These are phyloP conservation scores for Nasonia longicornis DNA, from an alignment of 1,140 invertebrate genomes.

Conservation along the genomic window DNA sequence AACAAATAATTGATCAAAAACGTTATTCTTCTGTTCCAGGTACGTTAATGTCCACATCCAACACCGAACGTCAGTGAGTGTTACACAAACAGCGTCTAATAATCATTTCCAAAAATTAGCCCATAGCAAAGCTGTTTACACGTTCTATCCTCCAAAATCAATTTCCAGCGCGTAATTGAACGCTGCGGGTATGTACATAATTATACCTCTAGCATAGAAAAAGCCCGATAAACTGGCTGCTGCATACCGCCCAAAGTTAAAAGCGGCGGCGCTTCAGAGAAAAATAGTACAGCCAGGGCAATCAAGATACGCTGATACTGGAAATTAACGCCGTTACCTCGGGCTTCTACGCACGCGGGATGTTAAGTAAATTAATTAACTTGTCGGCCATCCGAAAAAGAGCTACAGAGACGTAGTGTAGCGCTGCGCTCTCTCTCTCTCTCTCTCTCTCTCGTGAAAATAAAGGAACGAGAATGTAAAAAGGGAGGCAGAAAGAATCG, in stretches of 20 bases:
- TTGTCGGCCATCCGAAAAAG: conserved; percentile 31
- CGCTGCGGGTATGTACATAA: too few species aligned
- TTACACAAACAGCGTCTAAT: too few species aligned
- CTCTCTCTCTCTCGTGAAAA: background rate
- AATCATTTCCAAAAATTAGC: too few species aligned
- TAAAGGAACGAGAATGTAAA: background rate
- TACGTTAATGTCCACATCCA: background rate
- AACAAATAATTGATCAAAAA: background rate
- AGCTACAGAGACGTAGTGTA: background rate
- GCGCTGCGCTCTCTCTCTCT: background rate
- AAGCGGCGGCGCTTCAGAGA: background rate
- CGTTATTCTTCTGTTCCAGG: conserved; percentile 6
- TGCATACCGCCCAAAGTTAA: too few species aligned
- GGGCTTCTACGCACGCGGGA: background rate
- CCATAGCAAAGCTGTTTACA: too few species aligned
- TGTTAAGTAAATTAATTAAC: conserved; percentile 48
- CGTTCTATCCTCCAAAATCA: too few species aligned
- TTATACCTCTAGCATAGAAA: too few species aligned
- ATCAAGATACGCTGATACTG: conserved; percentile 14
- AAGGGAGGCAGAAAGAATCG: conserved; percentile 37
- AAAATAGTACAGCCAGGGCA: background rate
- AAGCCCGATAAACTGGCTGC: too few species aligned
- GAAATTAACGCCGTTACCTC: conserved; percentile 18
- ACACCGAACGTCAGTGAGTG: too few species aligned
- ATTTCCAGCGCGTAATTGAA: too few species aligned